A percentile compares a stretch with the other conserved stretches of the same genome.
Evolutionary conservation across 2,888 invertebrate species (phyloP).

Genomic region (Clunio marinus): DNA sequence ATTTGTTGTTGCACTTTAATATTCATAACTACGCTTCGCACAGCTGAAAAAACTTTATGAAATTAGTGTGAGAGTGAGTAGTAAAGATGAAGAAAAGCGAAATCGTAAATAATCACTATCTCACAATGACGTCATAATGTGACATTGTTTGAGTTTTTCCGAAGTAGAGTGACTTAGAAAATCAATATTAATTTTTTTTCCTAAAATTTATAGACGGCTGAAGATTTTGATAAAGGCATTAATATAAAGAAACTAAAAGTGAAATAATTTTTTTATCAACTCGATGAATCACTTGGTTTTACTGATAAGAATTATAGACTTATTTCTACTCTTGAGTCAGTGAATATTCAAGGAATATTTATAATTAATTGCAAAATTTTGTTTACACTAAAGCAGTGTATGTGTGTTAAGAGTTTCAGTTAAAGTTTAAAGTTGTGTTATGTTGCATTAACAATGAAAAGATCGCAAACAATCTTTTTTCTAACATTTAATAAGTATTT

Average conservation of each 20-base stretch:
- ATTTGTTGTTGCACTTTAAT: not conserved
- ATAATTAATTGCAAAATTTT: too few species aligned
- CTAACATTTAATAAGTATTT: not conserved
- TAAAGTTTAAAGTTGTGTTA: not conserved
- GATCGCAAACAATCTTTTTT: not conserved
- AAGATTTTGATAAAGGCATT: too few species aligned
- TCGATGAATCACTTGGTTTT: too few species aligned
- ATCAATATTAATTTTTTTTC: too few species aligned
- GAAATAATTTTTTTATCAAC: too few species aligned
- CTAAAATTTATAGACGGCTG: too few species aligned
- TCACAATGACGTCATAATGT: not conserved
- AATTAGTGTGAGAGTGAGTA: not conserved
- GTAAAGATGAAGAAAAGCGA: constrained; percentile 6
- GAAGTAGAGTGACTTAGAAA: not conserved
- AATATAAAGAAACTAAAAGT: too few species aligned
- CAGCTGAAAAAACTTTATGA: not conserved
- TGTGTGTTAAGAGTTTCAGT: not conserved
- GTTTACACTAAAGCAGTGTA: too few species aligned
- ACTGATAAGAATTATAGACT: too few species aligned
- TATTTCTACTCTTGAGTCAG: too few species aligned
- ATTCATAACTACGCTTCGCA: too few species aligned
- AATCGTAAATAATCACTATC: not conserved
- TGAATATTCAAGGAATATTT: too few species aligned
- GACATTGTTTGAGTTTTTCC: constrained; percentile 11
- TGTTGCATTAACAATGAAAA: not conserved